phyloP scores from a whole-genome alignment of 1,140 invertebrate species.

The Saccostrea echinata region DNA sequence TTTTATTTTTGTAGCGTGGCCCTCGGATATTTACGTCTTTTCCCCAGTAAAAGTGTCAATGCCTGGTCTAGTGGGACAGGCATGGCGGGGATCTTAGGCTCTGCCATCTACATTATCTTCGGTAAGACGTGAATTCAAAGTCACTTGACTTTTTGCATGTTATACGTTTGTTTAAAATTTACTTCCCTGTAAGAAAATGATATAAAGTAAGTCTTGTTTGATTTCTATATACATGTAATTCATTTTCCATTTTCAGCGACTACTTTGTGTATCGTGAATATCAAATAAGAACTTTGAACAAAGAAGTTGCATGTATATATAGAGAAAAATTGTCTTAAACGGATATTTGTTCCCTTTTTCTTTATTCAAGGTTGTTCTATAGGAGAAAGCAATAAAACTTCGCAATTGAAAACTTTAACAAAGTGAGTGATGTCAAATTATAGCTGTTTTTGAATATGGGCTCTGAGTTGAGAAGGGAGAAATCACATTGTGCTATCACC shows the following conservation, averaged over 20 bases:
- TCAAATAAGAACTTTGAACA: too few species aligned
- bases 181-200: too few species aligned
- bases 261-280: too few species aligned
- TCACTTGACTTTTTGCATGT: background rate
- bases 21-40: slow-evolving; percentile 68
- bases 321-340: too few species aligned
- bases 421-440: slow-evolving; percentile 53
- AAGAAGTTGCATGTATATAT: too few species aligned
- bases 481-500: background rate
- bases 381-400: slow-evolving; percentile 58
- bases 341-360: background rate
- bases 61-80: slow-evolving; percentile 76
- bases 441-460: background rate
- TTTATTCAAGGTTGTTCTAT: slow-evolving; percentile 58
- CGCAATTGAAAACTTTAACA: slow-evolving; percentile 58
- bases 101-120: slow-evolving; percentile 72
- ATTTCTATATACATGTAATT: too few species aligned
- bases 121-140: slow-evolving; percentile 57
- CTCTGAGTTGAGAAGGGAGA: too few species aligned
- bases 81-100: slow-evolving; percentile 73
- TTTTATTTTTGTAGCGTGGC: slow-evolving; percentile 67
- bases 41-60: slow-evolving; percentile 72
- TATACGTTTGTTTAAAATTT: too few species aligned
- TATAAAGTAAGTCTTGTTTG: background rate
- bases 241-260: too few species aligned